Percentiles rank a stretch among this genome's conserved stretches.
phyloP scores from a whole-genome alignment of 2,113 vertebrate genomes.

The Edolisoma coerulescens region DNA sequence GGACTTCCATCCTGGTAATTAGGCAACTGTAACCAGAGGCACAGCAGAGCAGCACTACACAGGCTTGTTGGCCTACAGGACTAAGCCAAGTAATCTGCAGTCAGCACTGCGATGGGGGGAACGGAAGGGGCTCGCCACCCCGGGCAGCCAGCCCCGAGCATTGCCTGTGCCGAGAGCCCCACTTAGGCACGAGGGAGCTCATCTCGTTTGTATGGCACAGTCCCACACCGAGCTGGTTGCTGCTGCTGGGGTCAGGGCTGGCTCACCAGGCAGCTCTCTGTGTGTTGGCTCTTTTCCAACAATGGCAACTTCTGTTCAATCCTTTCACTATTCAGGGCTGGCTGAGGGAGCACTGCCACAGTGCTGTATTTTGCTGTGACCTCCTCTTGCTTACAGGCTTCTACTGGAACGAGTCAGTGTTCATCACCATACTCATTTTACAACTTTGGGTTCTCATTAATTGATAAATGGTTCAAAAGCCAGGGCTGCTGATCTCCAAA shows the following conservation, averaged over 20 bases:
- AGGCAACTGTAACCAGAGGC: neutral
- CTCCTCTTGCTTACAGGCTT: neutral
- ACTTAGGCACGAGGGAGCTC: accelerated
- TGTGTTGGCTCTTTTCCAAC: neutral
- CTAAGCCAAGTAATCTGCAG: neutral
- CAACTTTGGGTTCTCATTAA: neutral
- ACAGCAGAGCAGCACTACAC: neutral
- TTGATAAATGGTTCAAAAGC: neutral
- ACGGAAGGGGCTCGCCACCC: neutral
- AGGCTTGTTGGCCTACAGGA: neutral
- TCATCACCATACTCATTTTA: neutral
- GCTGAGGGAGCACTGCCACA: accelerated
- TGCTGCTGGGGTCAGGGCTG: accelerated
- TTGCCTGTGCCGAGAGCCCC: neutral
- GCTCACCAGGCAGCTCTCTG: neutral
- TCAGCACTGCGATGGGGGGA: neutral
- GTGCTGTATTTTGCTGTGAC: neutral
- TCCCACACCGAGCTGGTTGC: neutral
- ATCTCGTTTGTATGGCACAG: neutral
- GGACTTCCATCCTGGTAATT: neutral
- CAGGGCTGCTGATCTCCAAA: neutral
- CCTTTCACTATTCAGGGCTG: neutral
- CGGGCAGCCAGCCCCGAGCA: accelerated
- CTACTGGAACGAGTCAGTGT: neutral
- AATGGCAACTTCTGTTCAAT: neutral